Evolutionary conservation across 2,797 vertebrate species (phyloP).

Genomic region (Peromyscus nudipes): DNA sequence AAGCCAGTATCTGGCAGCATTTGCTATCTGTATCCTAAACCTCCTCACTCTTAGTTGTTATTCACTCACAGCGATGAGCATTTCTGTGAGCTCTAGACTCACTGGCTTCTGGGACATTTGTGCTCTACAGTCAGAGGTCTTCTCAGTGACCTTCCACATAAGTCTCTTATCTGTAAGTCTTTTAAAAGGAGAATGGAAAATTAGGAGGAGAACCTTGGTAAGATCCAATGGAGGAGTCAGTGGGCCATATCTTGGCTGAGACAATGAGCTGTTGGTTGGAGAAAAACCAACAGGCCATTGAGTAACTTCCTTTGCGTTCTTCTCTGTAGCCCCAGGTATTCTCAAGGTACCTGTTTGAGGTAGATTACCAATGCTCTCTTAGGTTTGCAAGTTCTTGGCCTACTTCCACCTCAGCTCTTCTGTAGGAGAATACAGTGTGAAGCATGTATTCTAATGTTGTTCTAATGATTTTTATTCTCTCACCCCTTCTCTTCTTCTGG

Average conservation of each 20-base stretch:
- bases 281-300: background rate
- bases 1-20: background rate
- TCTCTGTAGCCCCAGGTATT: background rate
- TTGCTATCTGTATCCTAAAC: background rate
- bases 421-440: background rate
- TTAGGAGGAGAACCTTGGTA: conserved; percentile 70
- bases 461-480: background rate
- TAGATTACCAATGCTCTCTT: background rate
- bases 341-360: background rate
- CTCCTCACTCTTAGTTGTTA: background rate
- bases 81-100: background rate
- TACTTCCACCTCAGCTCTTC: background rate
- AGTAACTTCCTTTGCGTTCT: background rate
- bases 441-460: background rate
- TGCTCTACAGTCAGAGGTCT: background rate
- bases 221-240: background rate
- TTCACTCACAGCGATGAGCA: conserved; percentile 78
- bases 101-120: no score
- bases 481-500: background rate
- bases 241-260: conserved; percentile 57
- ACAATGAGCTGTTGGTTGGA: conserved; percentile 81
- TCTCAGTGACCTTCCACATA: conserved; percentile 53
- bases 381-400: background rate
- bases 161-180: conserved; percentile 69
- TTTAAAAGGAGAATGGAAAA: conserved; percentile 74